Evolutionary conservation across 2,888 invertebrate species (phyloP).

Genomic region (Lamellibrachia satsuma): DNA sequence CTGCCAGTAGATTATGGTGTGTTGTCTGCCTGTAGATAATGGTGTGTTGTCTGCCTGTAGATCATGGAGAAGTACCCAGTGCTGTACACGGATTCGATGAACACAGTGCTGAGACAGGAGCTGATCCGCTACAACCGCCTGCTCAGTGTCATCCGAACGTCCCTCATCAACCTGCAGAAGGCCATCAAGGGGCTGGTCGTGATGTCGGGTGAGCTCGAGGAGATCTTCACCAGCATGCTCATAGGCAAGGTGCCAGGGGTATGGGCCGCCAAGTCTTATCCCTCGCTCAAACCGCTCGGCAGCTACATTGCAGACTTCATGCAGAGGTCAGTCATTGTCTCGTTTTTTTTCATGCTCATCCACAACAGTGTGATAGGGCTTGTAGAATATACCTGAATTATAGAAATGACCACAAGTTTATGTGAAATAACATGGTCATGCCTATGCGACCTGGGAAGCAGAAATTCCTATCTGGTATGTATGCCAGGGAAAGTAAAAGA

Average conservation of each 20-base stretch:
- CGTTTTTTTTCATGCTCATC: neutral
- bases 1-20: neutral
- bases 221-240: constrained; percentile 64
- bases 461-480: too few species aligned
- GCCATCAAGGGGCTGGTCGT: constrained; percentile 66
- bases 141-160: constrained; percentile 58
- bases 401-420: too few species aligned
- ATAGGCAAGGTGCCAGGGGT: constrained; percentile 63
- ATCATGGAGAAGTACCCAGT: constrained; percentile 65
- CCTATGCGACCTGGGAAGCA: too few species aligned
- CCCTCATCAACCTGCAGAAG: constrained; percentile 63
- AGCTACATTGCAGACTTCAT: constrained; percentile 69
- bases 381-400: neutral
- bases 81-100: constrained; percentile 65
- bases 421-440: too few species aligned
- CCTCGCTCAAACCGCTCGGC: constrained; percentile 65
- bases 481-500: too few species aligned
- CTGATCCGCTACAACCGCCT: constrained; percentile 65
- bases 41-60: constrained; percentile 41
- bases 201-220: constrained; percentile 65
- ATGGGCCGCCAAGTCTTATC: constrained; percentile 66
- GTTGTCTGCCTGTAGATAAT: neutral
- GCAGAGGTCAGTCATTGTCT: constrained; percentile 68
- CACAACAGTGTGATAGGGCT: neutral
- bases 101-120: constrained; percentile 65